These are phyloP conservation scores for Sphecodes monilicornis DNA, from an alignment of 2,888 invertebrate species.

Conservation along the genomic window DNA sequence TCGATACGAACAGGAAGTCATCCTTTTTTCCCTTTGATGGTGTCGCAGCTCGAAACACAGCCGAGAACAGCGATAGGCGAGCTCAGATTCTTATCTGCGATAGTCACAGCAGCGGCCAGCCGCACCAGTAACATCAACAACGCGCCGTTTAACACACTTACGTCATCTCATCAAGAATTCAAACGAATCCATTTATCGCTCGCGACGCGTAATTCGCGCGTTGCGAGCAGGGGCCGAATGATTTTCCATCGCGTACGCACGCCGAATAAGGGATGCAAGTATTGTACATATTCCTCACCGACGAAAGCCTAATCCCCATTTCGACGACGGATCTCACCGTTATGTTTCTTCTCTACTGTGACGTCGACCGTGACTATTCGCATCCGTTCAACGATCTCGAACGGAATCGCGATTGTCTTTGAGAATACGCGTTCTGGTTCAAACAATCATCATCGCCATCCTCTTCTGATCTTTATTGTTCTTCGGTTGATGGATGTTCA, in stretches of 20 bases:
- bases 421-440: too few relatives aligned
- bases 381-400: too few relatives aligned
- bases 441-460: too few relatives aligned
- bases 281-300: neutral
- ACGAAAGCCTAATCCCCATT: neutral
- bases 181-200: slow-evolving; percentile 63
- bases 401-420: too few relatives aligned
- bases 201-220: slow-evolving; percentile 39
- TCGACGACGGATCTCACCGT: too few relatives aligned
- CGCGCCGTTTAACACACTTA: slow-evolving; percentile 59
- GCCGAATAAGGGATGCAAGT: neutral
- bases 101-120: slow-evolving; percentile 62
- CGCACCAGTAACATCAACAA: neutral
- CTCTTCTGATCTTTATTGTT: too few relatives aligned
- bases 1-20: neutral
- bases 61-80: slow-evolving; percentile 49
- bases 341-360: too few relatives aligned
- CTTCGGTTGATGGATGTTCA: too few relatives aligned
- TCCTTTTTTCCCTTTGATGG: slow-evolving; percentile 21
- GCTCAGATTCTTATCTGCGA: slow-evolving; percentile 70
- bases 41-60: slow-evolving; percentile 31
- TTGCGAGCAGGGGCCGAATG: slow-evolving; percentile 15
- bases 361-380: too few relatives aligned
- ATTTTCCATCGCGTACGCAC: slow-evolving; percentile 17
- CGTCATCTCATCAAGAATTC: slow-evolving; percentile 64